Percentiles rank a stretch among this genome's conserved stretches.
These are phyloP conservation scores for Eupleurogrammus muticus DNA, from an alignment of 2,797 vertebrate genomes.

Conservation along the genomic window DNA sequence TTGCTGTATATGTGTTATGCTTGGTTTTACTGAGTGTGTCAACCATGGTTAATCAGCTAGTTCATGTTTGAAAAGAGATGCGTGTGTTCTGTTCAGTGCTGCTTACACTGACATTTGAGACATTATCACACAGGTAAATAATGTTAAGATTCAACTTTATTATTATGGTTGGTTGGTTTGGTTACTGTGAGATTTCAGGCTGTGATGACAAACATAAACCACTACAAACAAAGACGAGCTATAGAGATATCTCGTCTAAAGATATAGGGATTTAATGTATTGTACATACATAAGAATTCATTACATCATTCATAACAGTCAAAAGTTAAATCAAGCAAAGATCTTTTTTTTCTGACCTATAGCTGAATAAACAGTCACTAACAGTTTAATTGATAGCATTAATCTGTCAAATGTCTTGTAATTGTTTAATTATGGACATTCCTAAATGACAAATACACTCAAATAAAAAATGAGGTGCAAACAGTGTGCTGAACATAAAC, in stretches of 20 bases:
- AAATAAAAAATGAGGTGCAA: not conserved
- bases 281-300: not conserved
- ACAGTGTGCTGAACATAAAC: not conserved
- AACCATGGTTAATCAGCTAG: not conserved
- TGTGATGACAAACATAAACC: not conserved
- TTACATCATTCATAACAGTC: not conserved
- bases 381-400: too few relatives aligned
- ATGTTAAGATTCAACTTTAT: conserved; percentile 4
- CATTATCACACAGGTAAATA: conserved; percentile 1
- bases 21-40: conserved; percentile 17
- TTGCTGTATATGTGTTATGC: not conserved
- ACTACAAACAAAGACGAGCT: not conserved
- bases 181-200: not conserved
- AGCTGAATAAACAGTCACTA: too few relatives aligned
- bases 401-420: too few relatives aligned
- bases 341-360: too few relatives aligned
- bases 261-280: not conserved
- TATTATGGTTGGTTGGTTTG: not conserved
- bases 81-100: not conserved
- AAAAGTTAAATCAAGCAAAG: not conserved
- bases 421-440: too few relatives aligned
- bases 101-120: conserved; percentile 2
- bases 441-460: too few relatives aligned
- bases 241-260: too few relatives aligned
- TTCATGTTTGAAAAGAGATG: conserved; percentile 6